A percentile compares a stretch with the other conserved stretches of the same genome.
Evolutionary conservation across 2,888 invertebrate species (phyloP).

Genomic region (Trissolcus brochymenae): DNA sequence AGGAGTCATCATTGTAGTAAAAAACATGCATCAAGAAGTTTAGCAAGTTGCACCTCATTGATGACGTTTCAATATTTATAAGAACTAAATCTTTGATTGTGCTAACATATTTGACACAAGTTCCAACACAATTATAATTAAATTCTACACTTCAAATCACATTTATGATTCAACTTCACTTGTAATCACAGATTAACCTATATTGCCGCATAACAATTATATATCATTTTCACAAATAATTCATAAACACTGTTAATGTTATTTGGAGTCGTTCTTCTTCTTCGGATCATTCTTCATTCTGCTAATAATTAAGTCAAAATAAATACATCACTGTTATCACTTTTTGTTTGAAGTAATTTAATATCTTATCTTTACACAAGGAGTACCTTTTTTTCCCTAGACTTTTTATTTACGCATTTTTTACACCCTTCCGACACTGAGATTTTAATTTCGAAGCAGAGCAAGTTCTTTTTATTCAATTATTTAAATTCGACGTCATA

Average conservation of each 20-base stretch:
- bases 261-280: too few species aligned
- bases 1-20: slow-evolving; percentile 49
- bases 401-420: too few species aligned
- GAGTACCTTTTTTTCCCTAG: too few species aligned
- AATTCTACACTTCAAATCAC: slow-evolving; percentile 10
- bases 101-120: slow-evolving; percentile 17
- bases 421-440: too few species aligned
- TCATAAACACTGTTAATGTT: neutral
- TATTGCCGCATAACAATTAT: neutral
- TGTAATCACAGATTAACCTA: neutral
- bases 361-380: too few species aligned
- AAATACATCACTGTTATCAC: too few species aligned
- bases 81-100: slow-evolving; percentile 20
- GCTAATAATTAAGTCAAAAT: too few species aligned
- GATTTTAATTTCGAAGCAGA: too few species aligned
- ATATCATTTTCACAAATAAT: neutral
- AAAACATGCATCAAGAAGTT: slow-evolving; percentile 52
- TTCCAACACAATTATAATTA: slow-evolving; percentile 25
- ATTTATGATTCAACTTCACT: slow-evolving; percentile 6
- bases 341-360: too few species aligned
- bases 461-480: slow-evolving; percentile 6
- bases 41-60: slow-evolving; percentile 36
- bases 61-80: slow-evolving; percentile 46
- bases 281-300: too few species aligned
- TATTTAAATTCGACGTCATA: slow-evolving; percentile 2